Conservation (phyloP, 2,888 invertebrate genomes). For the Clitarchus hookeri region DNA sequence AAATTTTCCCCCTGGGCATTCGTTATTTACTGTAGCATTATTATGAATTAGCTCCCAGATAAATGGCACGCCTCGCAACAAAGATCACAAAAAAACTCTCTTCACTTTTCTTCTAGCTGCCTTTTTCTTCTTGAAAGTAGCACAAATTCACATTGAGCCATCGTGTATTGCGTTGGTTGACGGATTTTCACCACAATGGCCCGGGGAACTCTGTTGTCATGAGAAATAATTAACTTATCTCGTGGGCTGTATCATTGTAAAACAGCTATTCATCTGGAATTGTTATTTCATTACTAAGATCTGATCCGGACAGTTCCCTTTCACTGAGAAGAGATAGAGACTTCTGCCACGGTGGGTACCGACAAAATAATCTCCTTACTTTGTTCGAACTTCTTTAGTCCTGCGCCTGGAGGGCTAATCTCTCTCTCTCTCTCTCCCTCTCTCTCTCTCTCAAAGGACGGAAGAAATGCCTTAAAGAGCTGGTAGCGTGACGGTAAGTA, state of each 20-base stretch:
- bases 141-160: too few relatives aligned
- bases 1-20: too few relatives aligned
- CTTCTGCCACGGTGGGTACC: not conserved
- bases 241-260: not conserved
- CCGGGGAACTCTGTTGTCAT: not conserved
- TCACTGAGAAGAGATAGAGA: not conserved
- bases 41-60: too few relatives aligned
- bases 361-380: constrained; percentile 14
- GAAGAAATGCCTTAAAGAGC: not conserved
- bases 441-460: not conserved
- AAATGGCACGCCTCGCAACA: too few relatives aligned
- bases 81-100: too few relatives aligned
- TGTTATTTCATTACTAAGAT: not conserved
- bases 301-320: not conserved
- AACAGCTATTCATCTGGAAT: not conserved
- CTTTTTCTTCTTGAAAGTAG: too few relatives aligned
- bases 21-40: too few relatives aligned
- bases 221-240: not conserved
- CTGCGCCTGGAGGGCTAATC: not conserved
- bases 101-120: too few relatives aligned
- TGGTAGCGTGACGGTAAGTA: not conserved
- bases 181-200: too few relatives aligned
- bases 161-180: too few relatives aligned
- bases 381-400: not conserved
- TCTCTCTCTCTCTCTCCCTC: not conserved